These are phyloP conservation scores for Schizotus pectinicornis DNA, from an alignment of 2,888 invertebrate species.

Conservation along the genomic window DNA sequence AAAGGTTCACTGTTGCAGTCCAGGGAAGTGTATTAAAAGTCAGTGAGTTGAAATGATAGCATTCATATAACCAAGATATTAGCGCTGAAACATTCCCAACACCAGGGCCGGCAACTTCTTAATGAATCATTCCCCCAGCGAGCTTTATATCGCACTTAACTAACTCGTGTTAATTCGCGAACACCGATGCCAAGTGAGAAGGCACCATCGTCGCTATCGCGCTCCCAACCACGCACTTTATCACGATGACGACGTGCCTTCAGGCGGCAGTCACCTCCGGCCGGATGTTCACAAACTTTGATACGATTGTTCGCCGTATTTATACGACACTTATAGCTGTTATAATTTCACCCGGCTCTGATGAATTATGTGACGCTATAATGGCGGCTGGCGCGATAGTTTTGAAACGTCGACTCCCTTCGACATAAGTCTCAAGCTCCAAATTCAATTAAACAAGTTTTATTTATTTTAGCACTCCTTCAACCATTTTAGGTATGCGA, in stretches of 20 bases:
- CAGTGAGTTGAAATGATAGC: slow-evolving; percentile 34
- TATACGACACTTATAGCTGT: slow-evolving; percentile 42
- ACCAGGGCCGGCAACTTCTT: slow-evolving; percentile 43
- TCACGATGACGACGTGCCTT: slow-evolving; percentile 15
- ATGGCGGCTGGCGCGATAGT: no score
- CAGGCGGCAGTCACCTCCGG: slow-evolving; percentile 16
- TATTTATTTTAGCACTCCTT: no score
- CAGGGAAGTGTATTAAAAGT: slow-evolving; percentile 25
- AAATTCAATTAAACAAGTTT: no score
- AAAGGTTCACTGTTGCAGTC: no score
- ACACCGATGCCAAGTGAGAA: slow-evolving; percentile 36
- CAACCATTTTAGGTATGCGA: no score
- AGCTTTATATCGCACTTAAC: slow-evolving; percentile 48
- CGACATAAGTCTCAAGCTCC: no score
- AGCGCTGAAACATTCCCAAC: slow-evolving; percentile 38
- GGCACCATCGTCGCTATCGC: slow-evolving; percentile 25
- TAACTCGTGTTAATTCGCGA: slow-evolving; percentile 46
- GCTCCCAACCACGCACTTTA: slow-evolving; percentile 20
- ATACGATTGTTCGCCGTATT: slow-evolving; percentile 43
- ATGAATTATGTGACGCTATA: slow-evolving; percentile 33
- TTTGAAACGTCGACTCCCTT: no score
- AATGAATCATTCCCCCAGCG: slow-evolving; percentile 49
- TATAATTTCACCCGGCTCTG: slow-evolving; percentile 33
- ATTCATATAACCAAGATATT: slow-evolving; percentile 41
- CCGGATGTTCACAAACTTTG: slow-evolving; percentile 39